Percentiles rank a stretch among this genome's conserved stretches.
These are phyloP conservation scores for Psittacula echo DNA, from an alignment of 2,797 vertebrate genomes.

Conservation along the genomic window DNA sequence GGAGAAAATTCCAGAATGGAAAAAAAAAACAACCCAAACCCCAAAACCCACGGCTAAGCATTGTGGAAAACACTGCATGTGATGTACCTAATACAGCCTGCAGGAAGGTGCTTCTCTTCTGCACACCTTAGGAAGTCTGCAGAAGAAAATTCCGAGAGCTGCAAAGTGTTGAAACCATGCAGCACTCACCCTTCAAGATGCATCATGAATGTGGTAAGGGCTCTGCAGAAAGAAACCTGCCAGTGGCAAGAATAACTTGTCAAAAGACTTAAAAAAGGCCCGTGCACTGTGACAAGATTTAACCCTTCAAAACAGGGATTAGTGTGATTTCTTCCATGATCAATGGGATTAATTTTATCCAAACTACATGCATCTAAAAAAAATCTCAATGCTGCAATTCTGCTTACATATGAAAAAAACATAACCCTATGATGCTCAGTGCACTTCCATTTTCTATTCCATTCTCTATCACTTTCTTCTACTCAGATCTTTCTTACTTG, in stretches of 20 bases:
- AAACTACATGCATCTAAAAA: background rate
- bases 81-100: background rate
- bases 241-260: background rate
- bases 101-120: background rate
- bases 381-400: background rate
- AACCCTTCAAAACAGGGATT: background rate
- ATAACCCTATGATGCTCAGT: background rate
- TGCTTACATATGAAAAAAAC: background rate
- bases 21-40: background rate
- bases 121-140: background rate
- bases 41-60: background rate
- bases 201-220: background rate
- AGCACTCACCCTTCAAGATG: background rate
- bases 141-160: background rate
- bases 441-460: background rate
- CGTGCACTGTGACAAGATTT: rapidly evolving
- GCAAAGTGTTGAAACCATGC: background rate
- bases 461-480: background rate
- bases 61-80: background rate
- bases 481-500: background rate
- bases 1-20: background rate
- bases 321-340: background rate
- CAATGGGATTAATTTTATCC: background rate
- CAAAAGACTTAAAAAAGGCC: background rate
- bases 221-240: background rate